Percentiles rank a stretch among this genome's conserved stretches.
These are phyloP conservation scores for Drosophila mayri DNA, from an alignment of 1,140 invertebrate genomes.

Conservation along the genomic window DNA sequence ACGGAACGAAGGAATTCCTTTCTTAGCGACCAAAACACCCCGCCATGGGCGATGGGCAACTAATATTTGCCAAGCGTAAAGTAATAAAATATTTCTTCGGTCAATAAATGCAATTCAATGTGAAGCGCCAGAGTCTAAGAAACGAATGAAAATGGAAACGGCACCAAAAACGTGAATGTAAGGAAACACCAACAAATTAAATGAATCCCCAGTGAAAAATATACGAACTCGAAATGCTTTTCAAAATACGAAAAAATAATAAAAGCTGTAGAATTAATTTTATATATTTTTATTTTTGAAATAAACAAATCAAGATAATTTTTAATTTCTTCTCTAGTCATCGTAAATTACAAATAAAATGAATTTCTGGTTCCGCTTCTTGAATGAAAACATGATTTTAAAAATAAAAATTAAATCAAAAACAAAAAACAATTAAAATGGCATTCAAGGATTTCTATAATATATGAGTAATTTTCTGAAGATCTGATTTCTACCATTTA, in stretches of 20 bases:
- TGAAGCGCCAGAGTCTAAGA: slow-evolving; percentile 37
- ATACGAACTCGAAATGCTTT: slow-evolving; percentile 14
- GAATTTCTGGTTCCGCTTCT: too few species aligned
- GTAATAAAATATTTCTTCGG: slow-evolving; percentile 78
- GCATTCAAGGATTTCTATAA: neutral
- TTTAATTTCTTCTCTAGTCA: too few species aligned
- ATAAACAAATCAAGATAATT: neutral
- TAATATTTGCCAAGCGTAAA: slow-evolving; percentile 80
- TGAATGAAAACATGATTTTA: too few species aligned
- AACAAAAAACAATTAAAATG: neutral
- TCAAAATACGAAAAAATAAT: too few species aligned
- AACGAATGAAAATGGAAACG: slow-evolving; percentile 24
- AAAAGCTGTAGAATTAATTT: too few species aligned
- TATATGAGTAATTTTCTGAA: neutral
- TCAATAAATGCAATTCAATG: slow-evolving; percentile 78
- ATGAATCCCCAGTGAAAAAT: neutral
- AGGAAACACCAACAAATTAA: slow-evolving; percentile 25
- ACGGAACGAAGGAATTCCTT: slow-evolving; percentile 5
- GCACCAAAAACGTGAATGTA: neutral
- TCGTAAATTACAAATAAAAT: too few species aligned
- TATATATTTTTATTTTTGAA: too few species aligned
- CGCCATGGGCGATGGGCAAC: slow-evolving; percentile 54
- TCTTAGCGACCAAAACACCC: slow-evolving; percentile 1
- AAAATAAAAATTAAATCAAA: too few species aligned
- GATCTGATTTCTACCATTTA: neutral